Base-by-base conservation (phyloP, 1,140 invertebrate genomes). In the Cotesia glomerata region DNA sequence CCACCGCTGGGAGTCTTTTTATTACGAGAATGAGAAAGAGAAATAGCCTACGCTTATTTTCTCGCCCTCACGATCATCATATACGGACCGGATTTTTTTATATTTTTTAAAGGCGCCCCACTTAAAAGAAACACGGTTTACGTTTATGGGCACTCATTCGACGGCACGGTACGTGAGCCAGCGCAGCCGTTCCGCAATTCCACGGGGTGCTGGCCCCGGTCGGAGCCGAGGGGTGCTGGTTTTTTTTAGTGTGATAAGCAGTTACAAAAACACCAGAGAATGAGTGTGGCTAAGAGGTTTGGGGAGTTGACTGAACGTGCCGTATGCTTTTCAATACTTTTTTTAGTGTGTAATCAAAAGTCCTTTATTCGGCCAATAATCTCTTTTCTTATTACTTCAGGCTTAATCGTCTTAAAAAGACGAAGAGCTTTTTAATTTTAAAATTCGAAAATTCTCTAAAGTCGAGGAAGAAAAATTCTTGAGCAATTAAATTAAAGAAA, bases 121-220 rank as follows among this genome's bases (percentile, higher is more conserved):
- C 84, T 86, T 87, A 86, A 85, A 67, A 85, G 84, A 82, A 86
- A 87, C 85, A 86, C 81, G 83, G 79, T 86, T 87, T 86, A 86
- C 83, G 85, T 86, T 87, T 87, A 87, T 87, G 78, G 83, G 79
- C 81, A 81, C 83, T 86, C 83, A 81, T 85, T 85, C 85, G 75
- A 64, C 72, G 74, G 73, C 74, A 81, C 78, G 80, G 80, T 80
- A 79, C 39, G 39, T 45, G 39, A 74, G 73, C 72, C 67, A 71
- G 67, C 71, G 73, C 77, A 71, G 75, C 72, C 70, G 74, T 78
- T 73, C 74, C 72, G 78, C 79, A 75, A 85, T 85, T 81, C 79
- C 72, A 71, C 69, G 74, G 72, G 69, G 72, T 65, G 67, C 35
- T 70, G 61, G 71, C 52, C 26, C 67, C 32, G 64, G 51, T 7